Conservation (phyloP, 1,140 invertebrate species). For the Saccostrea echinata region DNA sequence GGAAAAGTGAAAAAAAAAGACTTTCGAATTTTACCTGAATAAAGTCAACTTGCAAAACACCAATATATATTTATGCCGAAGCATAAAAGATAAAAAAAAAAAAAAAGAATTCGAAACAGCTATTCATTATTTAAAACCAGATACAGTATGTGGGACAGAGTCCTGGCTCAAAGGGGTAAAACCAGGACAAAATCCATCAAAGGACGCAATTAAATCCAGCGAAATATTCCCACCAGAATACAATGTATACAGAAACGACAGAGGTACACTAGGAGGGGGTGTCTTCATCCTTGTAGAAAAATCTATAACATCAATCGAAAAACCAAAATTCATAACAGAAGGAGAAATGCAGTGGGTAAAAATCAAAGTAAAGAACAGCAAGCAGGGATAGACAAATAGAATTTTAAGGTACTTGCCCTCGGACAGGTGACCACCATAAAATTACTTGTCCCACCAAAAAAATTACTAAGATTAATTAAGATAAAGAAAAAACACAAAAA, state of each 20-base stretch:
- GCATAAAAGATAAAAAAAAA: too few relatives aligned
- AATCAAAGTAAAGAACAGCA: slow-evolving; percentile 29
- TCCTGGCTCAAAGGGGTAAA: slow-evolving; percentile 30
- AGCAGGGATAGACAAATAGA: neutral
- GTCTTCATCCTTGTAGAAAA: slow-evolving; percentile 52
- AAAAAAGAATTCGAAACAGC: too few relatives aligned
- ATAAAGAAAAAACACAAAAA: neutral
- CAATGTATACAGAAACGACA: slow-evolving; percentile 47
- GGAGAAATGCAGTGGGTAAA: slow-evolving; percentile 49
- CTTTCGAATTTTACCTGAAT: too few relatives aligned
- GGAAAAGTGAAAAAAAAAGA: too few relatives aligned
- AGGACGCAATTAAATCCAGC: slow-evolving; percentile 44
- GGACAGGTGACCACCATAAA: neutral
- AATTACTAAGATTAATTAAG: neutral
- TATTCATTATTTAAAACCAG: slow-evolving; percentile 56
- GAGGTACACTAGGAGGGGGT: slow-evolving; percentile 45
- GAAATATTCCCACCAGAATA: slow-evolving; percentile 53
- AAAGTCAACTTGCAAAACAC: too few relatives aligned
- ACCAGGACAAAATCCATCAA: slow-evolving; percentile 17
- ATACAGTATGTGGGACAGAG: slow-evolving; percentile 39
- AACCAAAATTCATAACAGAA: neutral
- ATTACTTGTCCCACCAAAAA: neutral
- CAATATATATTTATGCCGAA: too few relatives aligned
- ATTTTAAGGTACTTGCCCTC: neutral
- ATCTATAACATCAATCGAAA: slow-evolving; percentile 15